phyloP scores from a whole-genome alignment of 2,797 vertebrate species.

The Distichodus sexfasciatus region DNA sequence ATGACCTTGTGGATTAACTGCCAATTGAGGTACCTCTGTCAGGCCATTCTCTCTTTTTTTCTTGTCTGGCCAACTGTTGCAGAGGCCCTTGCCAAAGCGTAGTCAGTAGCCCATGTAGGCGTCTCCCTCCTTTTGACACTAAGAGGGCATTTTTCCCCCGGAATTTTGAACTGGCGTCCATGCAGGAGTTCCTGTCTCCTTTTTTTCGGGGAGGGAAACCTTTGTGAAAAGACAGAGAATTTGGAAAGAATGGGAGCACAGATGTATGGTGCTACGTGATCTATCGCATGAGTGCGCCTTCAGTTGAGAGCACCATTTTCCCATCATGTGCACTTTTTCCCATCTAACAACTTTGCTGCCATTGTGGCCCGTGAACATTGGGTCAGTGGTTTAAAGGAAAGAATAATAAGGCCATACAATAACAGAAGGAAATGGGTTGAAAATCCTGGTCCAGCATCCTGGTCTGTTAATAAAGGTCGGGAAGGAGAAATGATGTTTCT shows the following conservation, averaged over 20 bases:
- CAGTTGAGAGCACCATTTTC: conserved; percentile 40
- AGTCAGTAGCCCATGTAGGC: conserved; percentile 96
- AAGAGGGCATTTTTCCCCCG: conserved; percentile 73
- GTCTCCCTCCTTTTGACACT: conserved; percentile 86
- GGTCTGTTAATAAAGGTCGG: not conserved
- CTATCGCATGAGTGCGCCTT: conserved; percentile 86
- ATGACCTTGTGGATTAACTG: conserved; percentile 85
- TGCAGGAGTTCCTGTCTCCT: conserved; percentile 57
- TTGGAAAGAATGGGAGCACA: conserved; percentile 69
- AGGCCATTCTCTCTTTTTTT: conserved; percentile 61
- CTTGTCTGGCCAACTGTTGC: conserved; percentile 78
- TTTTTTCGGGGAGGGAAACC: conserved; percentile 41
- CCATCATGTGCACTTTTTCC: conserved; percentile 37
- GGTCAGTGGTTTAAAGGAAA: not conserved
- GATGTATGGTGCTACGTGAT: conserved; percentile 77
- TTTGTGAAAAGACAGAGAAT: conserved; percentile 55
- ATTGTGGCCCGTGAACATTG: conserved; percentile 32
- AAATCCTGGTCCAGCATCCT: not conserved
- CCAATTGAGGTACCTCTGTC: conserved; percentile 83
- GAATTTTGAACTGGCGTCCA: conserved; percentile 69
- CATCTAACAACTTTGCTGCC: conserved; percentile 20
- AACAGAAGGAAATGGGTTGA: not conserved
- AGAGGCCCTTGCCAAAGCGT: conserved; percentile 82
- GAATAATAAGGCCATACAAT: not conserved
- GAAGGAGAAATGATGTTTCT: not conserved